phyloP scores from a whole-genome alignment of 2,113 vertebrate species.

The Trochalopteron elliotii region DNA sequence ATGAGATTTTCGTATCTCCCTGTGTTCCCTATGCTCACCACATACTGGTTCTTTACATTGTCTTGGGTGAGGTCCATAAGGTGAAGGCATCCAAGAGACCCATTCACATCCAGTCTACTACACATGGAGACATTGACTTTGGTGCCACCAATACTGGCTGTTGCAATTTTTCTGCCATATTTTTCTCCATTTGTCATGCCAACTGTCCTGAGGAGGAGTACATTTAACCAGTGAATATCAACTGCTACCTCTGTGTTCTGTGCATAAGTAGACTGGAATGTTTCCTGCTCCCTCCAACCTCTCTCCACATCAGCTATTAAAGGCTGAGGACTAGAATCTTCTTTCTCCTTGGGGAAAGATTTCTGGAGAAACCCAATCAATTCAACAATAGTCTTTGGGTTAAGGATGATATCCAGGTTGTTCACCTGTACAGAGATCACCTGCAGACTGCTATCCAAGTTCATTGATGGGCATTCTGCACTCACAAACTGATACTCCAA shows the following conservation, averaged over 20 bases:
- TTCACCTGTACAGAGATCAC: conserved; percentile 93
- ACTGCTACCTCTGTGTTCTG: conserved; percentile 93
- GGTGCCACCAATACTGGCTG: conserved; percentile 91
- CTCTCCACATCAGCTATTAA: conserved; percentile 68
- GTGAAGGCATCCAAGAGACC: conserved; percentile 92
- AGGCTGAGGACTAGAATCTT: conserved; percentile 79
- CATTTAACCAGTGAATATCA: conserved; percentile 93
- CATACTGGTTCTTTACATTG: conserved; percentile 85
- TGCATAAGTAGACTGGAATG: conserved; percentile 86
- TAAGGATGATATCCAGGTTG: conserved; percentile 96
- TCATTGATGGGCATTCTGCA: conserved; percentile 95
- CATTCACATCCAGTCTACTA: conserved; percentile 83
- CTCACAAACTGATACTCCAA: conserved; percentile 98
- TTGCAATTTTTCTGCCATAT: conserved; percentile 92
- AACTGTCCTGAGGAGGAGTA: conserved; percentile 90
- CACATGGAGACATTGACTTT: conserved; percentile 95
- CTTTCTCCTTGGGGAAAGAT: conserved; percentile 93
- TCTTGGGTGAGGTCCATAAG: conserved; percentile 92
- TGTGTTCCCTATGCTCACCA: conserved; percentile 91
- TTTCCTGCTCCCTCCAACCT: conserved; percentile 72
- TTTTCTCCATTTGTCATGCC: conserved; percentile 84
- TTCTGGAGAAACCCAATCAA: conserved; percentile 95
- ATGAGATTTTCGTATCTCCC: conserved; percentile 73
- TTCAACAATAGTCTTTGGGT: conserved; percentile 97
- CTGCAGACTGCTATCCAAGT: conserved; percentile 91